Evolutionary conservation across 1,140 invertebrate genomes (phyloP).

Genomic region (Metaphire vulgaris): DNA sequence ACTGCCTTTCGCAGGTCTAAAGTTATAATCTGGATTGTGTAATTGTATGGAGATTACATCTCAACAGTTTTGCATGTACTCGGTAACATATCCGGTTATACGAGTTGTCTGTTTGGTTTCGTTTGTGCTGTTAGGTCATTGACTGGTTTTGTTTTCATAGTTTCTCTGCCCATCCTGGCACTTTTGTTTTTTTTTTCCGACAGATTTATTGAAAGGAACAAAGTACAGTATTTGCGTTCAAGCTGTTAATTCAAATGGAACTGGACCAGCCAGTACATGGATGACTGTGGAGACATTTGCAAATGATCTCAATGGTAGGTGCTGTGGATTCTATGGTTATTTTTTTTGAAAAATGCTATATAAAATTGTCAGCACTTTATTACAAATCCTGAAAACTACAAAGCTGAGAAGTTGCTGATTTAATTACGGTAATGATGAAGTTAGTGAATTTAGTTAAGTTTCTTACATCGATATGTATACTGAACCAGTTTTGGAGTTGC

Average conservation of each 20-base stretch:
- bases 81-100: too few relatives aligned
- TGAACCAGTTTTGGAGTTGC: too few relatives aligned
- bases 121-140: too few relatives aligned
- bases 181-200: not conserved
- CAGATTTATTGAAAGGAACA: slow-evolving; percentile 65
- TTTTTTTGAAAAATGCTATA: slow-evolving; percentile 16
- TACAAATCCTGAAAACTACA: not conserved
- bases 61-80: too few relatives aligned
- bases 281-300: slow-evolving; percentile 68
- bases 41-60: too few relatives aligned
- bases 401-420: not conserved
- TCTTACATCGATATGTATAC: not conserved
- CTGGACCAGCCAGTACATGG: slow-evolving; percentile 88
- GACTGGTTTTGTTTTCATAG: too few relatives aligned
- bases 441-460: not conserved
- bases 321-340: not conserved
- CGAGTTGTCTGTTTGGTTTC: too few relatives aligned
- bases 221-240: slow-evolving; percentile 80
- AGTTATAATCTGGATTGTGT: too few relatives aligned
- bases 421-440: not conserved
- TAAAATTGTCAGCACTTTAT: not conserved
- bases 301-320: slow-evolving; percentile 56
- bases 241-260: slow-evolving; percentile 88
- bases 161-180: too few relatives aligned
- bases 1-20: too few relatives aligned